Evolutionary conservation across 2,888 invertebrate genomes (phyloP).

Genomic region (Xylota sylvarum): DNA sequence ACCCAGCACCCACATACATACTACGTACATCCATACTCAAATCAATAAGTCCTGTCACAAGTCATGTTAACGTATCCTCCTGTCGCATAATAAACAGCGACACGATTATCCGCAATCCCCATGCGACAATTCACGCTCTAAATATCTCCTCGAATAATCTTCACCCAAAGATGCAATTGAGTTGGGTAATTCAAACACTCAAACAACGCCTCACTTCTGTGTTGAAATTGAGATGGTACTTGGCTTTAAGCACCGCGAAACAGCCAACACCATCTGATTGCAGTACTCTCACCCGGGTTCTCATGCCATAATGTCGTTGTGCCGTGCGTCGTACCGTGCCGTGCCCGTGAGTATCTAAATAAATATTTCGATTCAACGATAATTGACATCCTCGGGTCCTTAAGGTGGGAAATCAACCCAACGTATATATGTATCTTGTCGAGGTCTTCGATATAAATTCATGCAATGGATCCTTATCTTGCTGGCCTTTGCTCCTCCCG

Average conservation of each 20-base stretch:
- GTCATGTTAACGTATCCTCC: slow-evolving; percentile 9
- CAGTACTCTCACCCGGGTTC: neutral
- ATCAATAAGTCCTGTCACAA: slow-evolving; percentile 22
- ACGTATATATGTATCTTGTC: slow-evolving; percentile 17
- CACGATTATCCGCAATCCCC: slow-evolving; percentile 41
- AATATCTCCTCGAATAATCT: slow-evolving; percentile 37
- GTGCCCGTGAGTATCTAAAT: slow-evolving; percentile 19
- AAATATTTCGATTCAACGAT: slow-evolving; percentile 47
- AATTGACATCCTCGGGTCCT: slow-evolving; percentile 48
- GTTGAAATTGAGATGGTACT: slow-evolving; percentile 27
- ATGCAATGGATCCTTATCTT: slow-evolving; percentile 20
- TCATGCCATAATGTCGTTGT: neutral
- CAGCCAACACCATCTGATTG: slow-evolving; percentile 27
- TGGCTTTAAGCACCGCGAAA: slow-evolving; percentile 38
- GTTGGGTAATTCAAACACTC: slow-evolving; percentile 34
- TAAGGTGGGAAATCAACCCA: slow-evolving; percentile 35
- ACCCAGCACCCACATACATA: neutral
- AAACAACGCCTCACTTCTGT: neutral
- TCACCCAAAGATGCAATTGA: slow-evolving; percentile 35
- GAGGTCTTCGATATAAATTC: slow-evolving; percentile 32
- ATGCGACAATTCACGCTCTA: slow-evolving; percentile 48
- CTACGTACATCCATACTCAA: slow-evolving; percentile 3
- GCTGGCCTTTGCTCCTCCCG: neutral
- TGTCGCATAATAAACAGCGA: slow-evolving; percentile 37
- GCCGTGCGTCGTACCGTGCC: neutral